A percentile compares a stretch with the other conserved stretches of the same genome.
Conservation (phyloP, 2,888 invertebrate species). For the Drosophila austrosaltans region DNA sequence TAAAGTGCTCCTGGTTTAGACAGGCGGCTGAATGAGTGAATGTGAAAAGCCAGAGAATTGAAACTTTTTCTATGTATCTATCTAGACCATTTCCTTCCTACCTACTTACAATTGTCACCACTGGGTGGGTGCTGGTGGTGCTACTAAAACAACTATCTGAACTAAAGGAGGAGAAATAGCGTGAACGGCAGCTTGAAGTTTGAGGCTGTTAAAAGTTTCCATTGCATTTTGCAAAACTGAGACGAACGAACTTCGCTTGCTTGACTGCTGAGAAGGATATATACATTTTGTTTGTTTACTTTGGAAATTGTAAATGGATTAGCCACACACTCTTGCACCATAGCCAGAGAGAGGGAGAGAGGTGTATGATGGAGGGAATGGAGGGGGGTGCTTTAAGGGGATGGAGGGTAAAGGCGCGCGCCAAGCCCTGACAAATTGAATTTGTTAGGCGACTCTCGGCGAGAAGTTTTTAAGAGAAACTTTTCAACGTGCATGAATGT, state of each 20-base stretch:
- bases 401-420: slow-evolving; percentile 32
- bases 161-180: background rate
- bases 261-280: slow-evolving; percentile 5
- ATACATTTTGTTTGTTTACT: slow-evolving; percentile 73
- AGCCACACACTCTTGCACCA: slow-evolving; percentile 53
- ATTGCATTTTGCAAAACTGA: slow-evolving; percentile 50
- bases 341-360: background rate
- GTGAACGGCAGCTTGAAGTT: slow-evolving; percentile 10
- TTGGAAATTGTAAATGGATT: slow-evolving; percentile 75
- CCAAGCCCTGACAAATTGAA: slow-evolving; percentile 74
- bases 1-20: slow-evolving; percentile 14
- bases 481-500: slow-evolving; percentile 64
- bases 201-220: slow-evolving; percentile 45
- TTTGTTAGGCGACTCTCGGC: slow-evolving; percentile 64
- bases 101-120: slow-evolving; percentile 14
- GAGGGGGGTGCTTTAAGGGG: background rate
- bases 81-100: slow-evolving; percentile 15
- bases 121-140: background rate
- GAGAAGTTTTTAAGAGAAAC: slow-evolving; percentile 67
- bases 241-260: slow-evolving; percentile 11
- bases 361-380: background rate
- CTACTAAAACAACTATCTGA: slow-evolving; percentile 12
- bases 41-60: slow-evolving; percentile 6
- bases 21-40: slow-evolving; percentile 8
- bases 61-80: slow-evolving; percentile 12